A percentile compares a stretch with the other conserved stretches of the same genome.
These are phyloP conservation scores for Ophion slaviceki DNA, from an alignment of 2,888 invertebrate species.

Conservation along the genomic window DNA sequence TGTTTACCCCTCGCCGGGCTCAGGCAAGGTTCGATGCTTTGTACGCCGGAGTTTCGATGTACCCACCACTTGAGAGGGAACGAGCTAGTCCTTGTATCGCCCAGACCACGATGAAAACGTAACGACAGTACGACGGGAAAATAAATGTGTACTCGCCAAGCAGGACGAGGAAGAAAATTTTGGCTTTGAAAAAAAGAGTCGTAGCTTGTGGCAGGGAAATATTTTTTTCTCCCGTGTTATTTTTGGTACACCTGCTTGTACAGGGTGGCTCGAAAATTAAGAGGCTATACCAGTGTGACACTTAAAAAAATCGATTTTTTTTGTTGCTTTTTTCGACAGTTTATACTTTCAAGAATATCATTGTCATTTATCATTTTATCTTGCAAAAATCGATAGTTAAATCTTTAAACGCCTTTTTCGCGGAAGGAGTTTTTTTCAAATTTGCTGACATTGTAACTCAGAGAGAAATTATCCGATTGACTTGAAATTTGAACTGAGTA, in stretches of 20 bases:
- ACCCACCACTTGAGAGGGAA: slow-evolving; percentile 30
- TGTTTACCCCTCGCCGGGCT: slow-evolving; percentile 34
- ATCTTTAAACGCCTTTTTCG: too few relatives aligned
- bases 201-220: not conserved
- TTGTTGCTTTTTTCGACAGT: too few relatives aligned
- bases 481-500: too few relatives aligned
- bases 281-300: too few relatives aligned
- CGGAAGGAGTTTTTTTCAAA: too few relatives aligned
- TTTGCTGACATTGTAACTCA: too few relatives aligned
- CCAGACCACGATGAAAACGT: not conserved
- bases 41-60: slow-evolving; percentile 21
- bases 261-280: too few relatives aligned
- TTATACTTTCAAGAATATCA: too few relatives aligned
- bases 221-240: slow-evolving; percentile 14
- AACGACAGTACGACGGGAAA: not conserved
- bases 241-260: slow-evolving; percentile 3
- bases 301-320: too few relatives aligned
- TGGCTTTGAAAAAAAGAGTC: not conserved
- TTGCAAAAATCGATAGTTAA: too few relatives aligned
- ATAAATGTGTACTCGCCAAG: not conserved
- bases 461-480: too few relatives aligned
- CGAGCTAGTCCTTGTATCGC: not conserved
- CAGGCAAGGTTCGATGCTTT: not conserved
- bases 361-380: too few relatives aligned
- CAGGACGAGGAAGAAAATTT: not conserved